phyloP scores from a whole-genome alignment of 2,113 vertebrate species.

The Coryphaenoides rupestris region DNA sequence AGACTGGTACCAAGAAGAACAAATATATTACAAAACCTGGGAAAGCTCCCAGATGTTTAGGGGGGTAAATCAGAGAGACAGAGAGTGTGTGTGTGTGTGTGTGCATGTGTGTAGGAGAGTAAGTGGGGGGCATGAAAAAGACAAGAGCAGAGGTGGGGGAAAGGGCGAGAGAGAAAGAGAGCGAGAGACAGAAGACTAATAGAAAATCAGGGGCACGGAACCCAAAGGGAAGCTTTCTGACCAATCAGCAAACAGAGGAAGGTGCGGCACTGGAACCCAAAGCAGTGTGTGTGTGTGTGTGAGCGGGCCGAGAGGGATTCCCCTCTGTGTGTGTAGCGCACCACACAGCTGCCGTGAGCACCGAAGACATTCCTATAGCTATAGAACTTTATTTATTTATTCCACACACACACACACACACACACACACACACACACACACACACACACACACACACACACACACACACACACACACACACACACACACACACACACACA shows the following conservation, averaged over 20 bases:
- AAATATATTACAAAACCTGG: slow-evolving; percentile 2
- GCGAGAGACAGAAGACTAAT: not conserved
- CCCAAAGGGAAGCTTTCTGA: not conserved
- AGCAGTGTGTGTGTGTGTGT: not conserved
- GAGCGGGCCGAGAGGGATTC: not conserved
- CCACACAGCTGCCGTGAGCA: too few species aligned
- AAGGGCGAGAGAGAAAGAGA: not conserved
- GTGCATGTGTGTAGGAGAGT: not conserved
- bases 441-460: too few species aligned
- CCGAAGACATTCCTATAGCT: too few species aligned
- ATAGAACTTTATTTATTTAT: too few species aligned
- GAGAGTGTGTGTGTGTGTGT: slow-evolving; percentile 1
- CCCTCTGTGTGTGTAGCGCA: not conserved
- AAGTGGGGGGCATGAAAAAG: too few species aligned
- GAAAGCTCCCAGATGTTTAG: slow-evolving; percentile 1
- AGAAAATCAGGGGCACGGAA: not conserved
- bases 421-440: too few species aligned
- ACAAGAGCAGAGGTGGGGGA: too few species aligned
- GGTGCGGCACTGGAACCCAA: not conserved
- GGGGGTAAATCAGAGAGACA: slow-evolving; percentile 2
- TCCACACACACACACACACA: too few species aligned
- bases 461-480: too few species aligned
- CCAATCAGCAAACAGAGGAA: not conserved
- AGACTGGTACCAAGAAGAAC: too few species aligned
- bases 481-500: too few species aligned